A percentile compares a stretch with the other conserved stretches of the same genome.
Conservation (phyloP, 2,888 invertebrate genomes). For the Oxycera nigricornis region DNA sequence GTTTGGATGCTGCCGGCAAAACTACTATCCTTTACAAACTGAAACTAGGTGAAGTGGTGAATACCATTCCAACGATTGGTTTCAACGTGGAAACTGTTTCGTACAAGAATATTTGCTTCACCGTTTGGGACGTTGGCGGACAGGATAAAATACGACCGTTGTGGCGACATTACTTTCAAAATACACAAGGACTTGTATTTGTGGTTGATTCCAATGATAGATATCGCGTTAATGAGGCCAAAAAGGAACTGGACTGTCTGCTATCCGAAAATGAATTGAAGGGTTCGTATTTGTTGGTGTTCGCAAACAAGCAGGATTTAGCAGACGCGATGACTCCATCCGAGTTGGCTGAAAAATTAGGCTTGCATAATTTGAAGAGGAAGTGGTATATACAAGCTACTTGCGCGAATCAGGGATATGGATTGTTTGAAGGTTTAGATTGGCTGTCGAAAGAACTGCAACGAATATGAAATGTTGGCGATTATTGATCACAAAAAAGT, state of each 20-base stretch:
- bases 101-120: constrained; percentile 55
- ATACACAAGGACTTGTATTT: constrained; percentile 54
- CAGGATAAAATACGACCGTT: constrained; percentile 53
- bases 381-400: constrained; percentile 49
- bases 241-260: constrained; percentile 51
- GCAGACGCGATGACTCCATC: constrained; percentile 50
- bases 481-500: neutral
- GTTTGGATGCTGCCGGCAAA: constrained; percentile 57
- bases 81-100: constrained; percentile 56
- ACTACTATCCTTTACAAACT: constrained; percentile 56
- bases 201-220: constrained; percentile 54
- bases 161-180: constrained; percentile 55
- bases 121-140: constrained; percentile 57
- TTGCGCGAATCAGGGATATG: constrained; percentile 48
- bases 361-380: constrained; percentile 48
- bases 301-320: constrained; percentile 57
- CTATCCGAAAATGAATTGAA: constrained; percentile 51
- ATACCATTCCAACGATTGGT: constrained; percentile 56
- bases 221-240: constrained; percentile 51
- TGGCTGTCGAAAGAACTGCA: constrained; percentile 50
- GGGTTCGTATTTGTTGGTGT: constrained; percentile 52
- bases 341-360: constrained; percentile 47
- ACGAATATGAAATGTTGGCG: constrained; percentile 11
- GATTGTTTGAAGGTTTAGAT: constrained; percentile 49
- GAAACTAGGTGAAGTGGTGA: constrained; percentile 53